Evolutionary conservation across 2,888 invertebrate genomes (phyloP).

Genomic region (Eupithecia vulgata): DNA sequence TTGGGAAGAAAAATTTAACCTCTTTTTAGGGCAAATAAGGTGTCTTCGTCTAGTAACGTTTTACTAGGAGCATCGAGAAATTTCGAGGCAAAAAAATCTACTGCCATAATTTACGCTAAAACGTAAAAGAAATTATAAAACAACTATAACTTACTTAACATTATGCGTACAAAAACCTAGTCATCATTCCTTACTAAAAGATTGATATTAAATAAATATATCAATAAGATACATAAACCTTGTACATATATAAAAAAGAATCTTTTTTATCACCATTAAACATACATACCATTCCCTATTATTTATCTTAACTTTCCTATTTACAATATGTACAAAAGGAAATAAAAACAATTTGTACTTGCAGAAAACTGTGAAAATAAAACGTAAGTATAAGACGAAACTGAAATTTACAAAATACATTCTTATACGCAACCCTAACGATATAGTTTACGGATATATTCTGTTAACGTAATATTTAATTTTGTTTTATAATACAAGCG

Average conservation of each 20-base stretch:
- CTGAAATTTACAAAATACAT: conserved; percentile 71
- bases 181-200: conserved; percentile 68
- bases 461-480: conserved; percentile 53
- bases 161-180: conserved; percentile 82
- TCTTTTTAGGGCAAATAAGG: conserved; percentile 70
- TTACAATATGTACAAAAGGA: conserved; percentile 84
- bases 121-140: conserved; percentile 75
- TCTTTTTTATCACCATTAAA: conserved; percentile 67
- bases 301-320: conserved; percentile 72
- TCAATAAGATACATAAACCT: conserved; percentile 78
- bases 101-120: conserved; percentile 60
- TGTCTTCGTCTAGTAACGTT: conserved; percentile 63
- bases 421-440: conserved; percentile 48
- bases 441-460: conserved; percentile 56
- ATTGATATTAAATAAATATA: conserved; percentile 78
- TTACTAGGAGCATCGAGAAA: conserved; percentile 65
- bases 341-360: conserved; percentile 85
- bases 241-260: conserved; percentile 76
- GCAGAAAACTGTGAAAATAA: conserved; percentile 80
- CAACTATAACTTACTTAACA: conserved; percentile 83
- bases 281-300: conserved; percentile 69
- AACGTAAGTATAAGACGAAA: conserved; percentile 62
- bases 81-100: conserved; percentile 56
- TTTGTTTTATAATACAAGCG: conserved; percentile 63
- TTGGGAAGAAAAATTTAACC: conserved; percentile 52